Evolutionary conservation across 1,140 invertebrate species (phyloP).

Genomic region (Macrobrachium rosenbergii): DNA sequence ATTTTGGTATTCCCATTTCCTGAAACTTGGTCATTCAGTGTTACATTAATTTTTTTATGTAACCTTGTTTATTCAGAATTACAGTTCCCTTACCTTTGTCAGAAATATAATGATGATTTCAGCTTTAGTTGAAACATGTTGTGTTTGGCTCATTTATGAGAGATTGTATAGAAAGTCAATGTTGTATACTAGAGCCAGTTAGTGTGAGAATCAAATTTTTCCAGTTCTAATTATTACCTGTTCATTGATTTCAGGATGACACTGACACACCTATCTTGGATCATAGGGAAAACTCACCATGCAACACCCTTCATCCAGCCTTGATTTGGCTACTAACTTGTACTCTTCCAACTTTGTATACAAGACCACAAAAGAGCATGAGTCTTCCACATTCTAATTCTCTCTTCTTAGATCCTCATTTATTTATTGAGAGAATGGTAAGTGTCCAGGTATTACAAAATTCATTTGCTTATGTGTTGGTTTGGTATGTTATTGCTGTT

Average conservation of each 20-base stretch:
- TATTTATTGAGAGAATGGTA: slow-evolving; percentile 77
- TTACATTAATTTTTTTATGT: too few relatives aligned
- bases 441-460: slow-evolving; percentile 24
- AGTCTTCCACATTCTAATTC: slow-evolving; percentile 68
- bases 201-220: too few relatives aligned
- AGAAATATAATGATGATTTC: too few relatives aligned
- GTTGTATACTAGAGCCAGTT: too few relatives aligned
- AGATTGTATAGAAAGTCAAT: too few relatives aligned
- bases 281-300: slow-evolving; percentile 69
- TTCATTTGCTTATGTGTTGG: slow-evolving; percentile 3
- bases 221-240: too few relatives aligned
- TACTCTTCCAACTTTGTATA: slow-evolving; percentile 80
- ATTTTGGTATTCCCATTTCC: too few relatives aligned
- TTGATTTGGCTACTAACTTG: slow-evolving; percentile 84
- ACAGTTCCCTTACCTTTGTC: too few relatives aligned
- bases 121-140: too few relatives aligned
- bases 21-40: too few relatives aligned
- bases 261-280: slow-evolving; percentile 68
- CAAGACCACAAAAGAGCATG: slow-evolving; percentile 72
- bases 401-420: slow-evolving; percentile 69
- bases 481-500: not conserved
- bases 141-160: too few relatives aligned
- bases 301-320: slow-evolving; percentile 54
- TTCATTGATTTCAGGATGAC: slow-evolving; percentile 47
- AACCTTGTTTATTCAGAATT: too few relatives aligned